Percentiles rank a stretch among this genome's conserved stretches.
These are phyloP conservation scores for Cecropterus lyciades DNA, from an alignment of 1,140 invertebrate species.

Conservation along the genomic window DNA sequence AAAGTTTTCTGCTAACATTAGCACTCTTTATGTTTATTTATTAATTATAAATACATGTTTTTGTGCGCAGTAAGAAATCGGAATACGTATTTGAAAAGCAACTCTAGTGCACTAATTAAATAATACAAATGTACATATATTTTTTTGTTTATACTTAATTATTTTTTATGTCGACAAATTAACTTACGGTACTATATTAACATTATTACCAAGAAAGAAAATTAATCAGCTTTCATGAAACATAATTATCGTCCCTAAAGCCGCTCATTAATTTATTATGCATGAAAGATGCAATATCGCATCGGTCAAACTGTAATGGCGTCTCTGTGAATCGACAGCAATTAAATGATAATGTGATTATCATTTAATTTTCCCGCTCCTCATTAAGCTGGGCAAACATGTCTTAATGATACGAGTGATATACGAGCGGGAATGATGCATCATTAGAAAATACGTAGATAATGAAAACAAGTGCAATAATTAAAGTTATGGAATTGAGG, in stretches of 20 bases:
- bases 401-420: slow-evolving; percentile 24
- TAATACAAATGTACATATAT: no score
- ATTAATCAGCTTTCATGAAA: slow-evolving; percentile 1
- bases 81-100: no score
- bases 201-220: not conserved
- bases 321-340: slow-evolving; percentile 10
- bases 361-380: slow-evolving; percentile 17
- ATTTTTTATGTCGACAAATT: no score
- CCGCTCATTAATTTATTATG: slow-evolving; percentile 27
- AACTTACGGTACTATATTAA: no score
- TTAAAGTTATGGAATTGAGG: not conserved
- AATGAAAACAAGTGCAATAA: slow-evolving; percentile 16
- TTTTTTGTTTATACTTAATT: no score
- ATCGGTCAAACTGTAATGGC: slow-evolving; percentile 27
- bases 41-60: no score
- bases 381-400: slow-evolving; percentile 26
- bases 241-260: slow-evolving; percentile 1
- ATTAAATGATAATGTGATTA: slow-evolving; percentile 28
- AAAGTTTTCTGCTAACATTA: no score
- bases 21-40: no score
- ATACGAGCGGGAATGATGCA: slow-evolving; percentile 18
- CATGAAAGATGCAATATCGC: slow-evolving; percentile 25
- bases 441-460: slow-evolving; percentile 24
- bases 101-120: no score
- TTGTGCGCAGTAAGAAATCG: no score